Evolutionary conservation across 2,113 vertebrate genomes (phyloP).

Genomic region (Lichenostomus cassidix): DNA sequence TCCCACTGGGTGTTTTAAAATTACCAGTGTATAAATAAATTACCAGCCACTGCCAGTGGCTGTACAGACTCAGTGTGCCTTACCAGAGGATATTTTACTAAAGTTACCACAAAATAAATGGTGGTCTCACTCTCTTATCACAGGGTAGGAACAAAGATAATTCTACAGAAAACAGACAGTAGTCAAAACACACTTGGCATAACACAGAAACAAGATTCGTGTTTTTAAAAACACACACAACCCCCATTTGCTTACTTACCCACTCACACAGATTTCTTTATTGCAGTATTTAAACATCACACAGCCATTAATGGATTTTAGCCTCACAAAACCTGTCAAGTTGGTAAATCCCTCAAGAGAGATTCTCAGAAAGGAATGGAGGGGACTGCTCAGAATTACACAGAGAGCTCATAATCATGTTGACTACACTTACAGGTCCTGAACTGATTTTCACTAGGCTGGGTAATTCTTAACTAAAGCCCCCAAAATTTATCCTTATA

Average conservation of each 20-base stretch:
- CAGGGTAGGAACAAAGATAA: background rate
- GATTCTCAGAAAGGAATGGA: background rate
- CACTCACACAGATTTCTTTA: background rate
- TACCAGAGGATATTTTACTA: background rate
- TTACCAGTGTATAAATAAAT: constrained; percentile 38
- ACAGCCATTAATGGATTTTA: background rate
- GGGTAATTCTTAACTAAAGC: background rate
- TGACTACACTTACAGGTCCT: background rate
- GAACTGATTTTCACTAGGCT: background rate
- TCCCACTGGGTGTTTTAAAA: constrained; percentile 31
- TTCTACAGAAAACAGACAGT: background rate
- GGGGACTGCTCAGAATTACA: background rate
- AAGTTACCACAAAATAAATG: background rate
- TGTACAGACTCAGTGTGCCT: background rate
- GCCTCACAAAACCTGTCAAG: background rate
- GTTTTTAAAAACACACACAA: background rate
- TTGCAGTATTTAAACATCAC: background rate
- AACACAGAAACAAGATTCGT: background rate
- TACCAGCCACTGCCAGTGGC: background rate
- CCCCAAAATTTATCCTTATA: background rate
- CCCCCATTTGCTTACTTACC: background rate
- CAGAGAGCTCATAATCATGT: background rate
- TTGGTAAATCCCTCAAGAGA: background rate
- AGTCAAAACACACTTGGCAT: background rate
- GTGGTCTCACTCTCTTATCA: background rate